Percentiles rank a stretch among this genome's conserved stretches.
Evolutionary conservation across 2,797 vertebrate species (phyloP).

Genomic region (Semaprochilodus insignis): DNA sequence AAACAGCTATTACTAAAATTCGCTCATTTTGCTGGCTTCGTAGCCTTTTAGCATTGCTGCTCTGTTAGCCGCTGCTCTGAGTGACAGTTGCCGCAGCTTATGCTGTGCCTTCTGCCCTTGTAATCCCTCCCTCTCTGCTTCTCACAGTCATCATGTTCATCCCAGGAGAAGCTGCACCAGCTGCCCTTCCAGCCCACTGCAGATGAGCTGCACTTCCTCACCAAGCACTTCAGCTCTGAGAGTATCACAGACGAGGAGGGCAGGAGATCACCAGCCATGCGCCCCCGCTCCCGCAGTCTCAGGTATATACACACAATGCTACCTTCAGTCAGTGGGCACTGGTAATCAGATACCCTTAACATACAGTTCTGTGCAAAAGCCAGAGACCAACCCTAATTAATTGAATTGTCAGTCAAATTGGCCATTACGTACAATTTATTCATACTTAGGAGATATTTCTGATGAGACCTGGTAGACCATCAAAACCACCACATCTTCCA

Average conservation of each 20-base stretch:
- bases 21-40: not conserved
- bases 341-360: too few species aligned
- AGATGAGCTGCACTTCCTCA: slow-evolving; percentile 97
- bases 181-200: slow-evolving; percentile 97
- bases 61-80: slow-evolving; percentile 15
- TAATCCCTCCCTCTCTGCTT: slow-evolving; percentile 89
- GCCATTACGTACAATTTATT: too few species aligned
- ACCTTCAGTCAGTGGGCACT: not conserved
- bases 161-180: slow-evolving; percentile 99
- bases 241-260: slow-evolving; percentile 95
- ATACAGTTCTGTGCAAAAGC: too few species aligned
- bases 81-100: slow-evolving; percentile 43
- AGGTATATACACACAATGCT: slow-evolving; percentile 42
- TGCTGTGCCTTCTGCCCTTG: slow-evolving; percentile 58
- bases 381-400: too few species aligned
- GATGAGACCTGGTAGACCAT: too few species aligned
- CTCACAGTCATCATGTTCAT: slow-evolving; percentile 98
- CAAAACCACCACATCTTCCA: too few species aligned
- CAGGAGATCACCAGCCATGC: slow-evolving; percentile 90
- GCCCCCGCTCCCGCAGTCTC: slow-evolving; percentile 94
- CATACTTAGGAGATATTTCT: too few species aligned
- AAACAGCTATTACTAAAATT: too few species aligned
- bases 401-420: too few species aligned
- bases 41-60: not conserved
- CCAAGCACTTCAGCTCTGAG: slow-evolving; percentile 98